Conservation (phyloP, 2,888 invertebrate genomes). For the Syrphus vitripennis region DNA sequence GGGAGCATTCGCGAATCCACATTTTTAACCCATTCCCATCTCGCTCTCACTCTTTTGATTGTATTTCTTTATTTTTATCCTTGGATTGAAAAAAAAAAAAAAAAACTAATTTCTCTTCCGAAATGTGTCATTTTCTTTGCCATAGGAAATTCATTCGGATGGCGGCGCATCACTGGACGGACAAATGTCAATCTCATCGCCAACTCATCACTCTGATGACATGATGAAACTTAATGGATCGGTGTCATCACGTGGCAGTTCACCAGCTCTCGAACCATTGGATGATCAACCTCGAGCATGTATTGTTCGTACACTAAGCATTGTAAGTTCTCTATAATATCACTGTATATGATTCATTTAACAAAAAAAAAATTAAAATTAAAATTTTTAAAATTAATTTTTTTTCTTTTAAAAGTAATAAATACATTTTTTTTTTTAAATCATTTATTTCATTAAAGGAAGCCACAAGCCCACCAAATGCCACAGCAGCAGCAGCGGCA, state of each 20-base stretch:
- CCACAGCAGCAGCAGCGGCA: constrained; percentile 59
- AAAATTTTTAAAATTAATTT: constrained; percentile 23
- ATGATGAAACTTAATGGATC: constrained; percentile 79
- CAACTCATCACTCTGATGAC: constrained; percentile 76
- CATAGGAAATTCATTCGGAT: constrained; percentile 77
- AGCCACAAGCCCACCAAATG: constrained; percentile 69
- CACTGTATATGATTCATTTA: not conserved
- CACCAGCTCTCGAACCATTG: constrained; percentile 77
- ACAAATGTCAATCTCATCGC: constrained; percentile 77
- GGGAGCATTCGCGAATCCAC: not conserved
- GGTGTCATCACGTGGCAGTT: constrained; percentile 79
- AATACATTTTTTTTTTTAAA: not conserved
- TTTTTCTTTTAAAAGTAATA: not conserved
- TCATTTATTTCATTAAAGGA: constrained; percentile 65
- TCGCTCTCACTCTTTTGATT: not conserved
- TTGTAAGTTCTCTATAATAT: too few relatives aligned
- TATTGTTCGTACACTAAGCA: constrained; percentile 80
- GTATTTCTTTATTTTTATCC: not conserved
- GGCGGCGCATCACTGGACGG: constrained; percentile 79
- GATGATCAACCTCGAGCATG: constrained; percentile 77
- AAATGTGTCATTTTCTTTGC: not conserved
- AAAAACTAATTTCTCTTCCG: constrained; percentile 34
- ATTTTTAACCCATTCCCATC: not conserved
- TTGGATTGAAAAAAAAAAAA: too few relatives aligned
- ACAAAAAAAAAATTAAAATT: not conserved